Base-by-base conservation (phyloP, 2,113 vertebrate genomes). In the Chamaea fasciata region DNA sequence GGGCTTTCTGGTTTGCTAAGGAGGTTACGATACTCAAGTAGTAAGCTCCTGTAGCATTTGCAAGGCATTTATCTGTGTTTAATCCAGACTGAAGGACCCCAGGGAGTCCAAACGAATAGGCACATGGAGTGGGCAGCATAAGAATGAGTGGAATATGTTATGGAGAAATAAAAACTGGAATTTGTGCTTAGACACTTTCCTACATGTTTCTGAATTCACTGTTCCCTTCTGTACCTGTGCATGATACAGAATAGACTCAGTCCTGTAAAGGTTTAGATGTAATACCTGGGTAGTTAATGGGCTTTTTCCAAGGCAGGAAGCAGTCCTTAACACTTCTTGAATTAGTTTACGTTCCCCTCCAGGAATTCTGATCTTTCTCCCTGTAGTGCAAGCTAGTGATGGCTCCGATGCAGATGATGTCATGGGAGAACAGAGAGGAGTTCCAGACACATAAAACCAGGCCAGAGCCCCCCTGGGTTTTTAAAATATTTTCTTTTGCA, bases 221-320 rank as follows among this genome's bases (percentile, higher is more conserved):
- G 21, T 59, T 67, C 6, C 13, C 5, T 27, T 44, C 49, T 22
- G 37, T n/a, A 52, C 13, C 4, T 74, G 14, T 18, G 7, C 17
- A 27, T 2, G 2, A 24, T 35, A 37, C 1, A 2, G 27, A 50
- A 64, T 24, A 60, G 22, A 52, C 6, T 27, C 2, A 0, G 28
- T 21, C 15, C n/a, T 64, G 10, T 26, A 50, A 30, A 42, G 26
- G 10, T 56, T 69, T 44, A 53, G 24, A 6, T 3, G 1, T 27
- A 70, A 46, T 24, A 28, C 10, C 6, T 16, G 37, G 10, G 33
- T 77, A 63, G 33, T 44, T n/a, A 52, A 24, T 1, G 1, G 22
- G 3, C 31, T 70, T 3, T 70, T 87, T 63, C 27, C 70, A 85
- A 37, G 26, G 15, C 52, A 35, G 33, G 84, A 53, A 17, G 15